Conservation (phyloP, 2,113 vertebrate genomes). For the Sinocyclocheilus maitianheensis region DNA sequence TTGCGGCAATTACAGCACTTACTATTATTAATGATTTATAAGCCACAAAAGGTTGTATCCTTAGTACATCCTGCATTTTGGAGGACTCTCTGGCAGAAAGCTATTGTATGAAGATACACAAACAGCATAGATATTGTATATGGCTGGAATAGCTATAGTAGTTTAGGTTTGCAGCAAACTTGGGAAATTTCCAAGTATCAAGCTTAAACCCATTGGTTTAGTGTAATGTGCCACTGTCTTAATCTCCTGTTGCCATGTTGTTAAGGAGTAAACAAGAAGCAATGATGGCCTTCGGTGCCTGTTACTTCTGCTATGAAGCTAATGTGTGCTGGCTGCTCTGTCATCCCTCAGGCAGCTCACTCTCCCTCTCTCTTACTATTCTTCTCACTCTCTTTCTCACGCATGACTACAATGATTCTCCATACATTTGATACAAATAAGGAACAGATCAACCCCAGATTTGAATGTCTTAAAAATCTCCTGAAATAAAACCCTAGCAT, state of each 20-base stretch:
- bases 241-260: slow-evolving; percentile 38
- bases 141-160: neutral
- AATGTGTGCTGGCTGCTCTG: slow-evolving; percentile 46
- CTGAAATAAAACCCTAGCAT: neutral
- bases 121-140: neutral
- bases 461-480: slow-evolving; percentile 1
- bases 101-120: neutral
- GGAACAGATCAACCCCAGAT: neutral
- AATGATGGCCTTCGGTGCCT: slow-evolving; percentile 25
- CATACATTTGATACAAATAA: slow-evolving; percentile 2
- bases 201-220: slow-evolving; percentile 9
- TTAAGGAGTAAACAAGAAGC: slow-evolving; percentile 30
- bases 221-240: neutral
- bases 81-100: slow-evolving; percentile 5
- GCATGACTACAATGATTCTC: neutral
- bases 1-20: slow-evolving; percentile 13
- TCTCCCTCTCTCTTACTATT: slow-evolving; percentile 19
- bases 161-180: neutral
- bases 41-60: neutral
- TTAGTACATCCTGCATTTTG: neutral
- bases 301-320: slow-evolving; percentile 35
- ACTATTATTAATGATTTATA: slow-evolving; percentile 30
- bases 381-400: neutral
- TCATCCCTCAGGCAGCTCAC: slow-evolving; percentile 30
- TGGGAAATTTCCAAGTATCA: slow-evolving; percentile 15